These are phyloP conservation scores for Marasmarcha lunaedactyla DNA, from an alignment of 2,888 invertebrate species.

Conservation along the genomic window DNA sequence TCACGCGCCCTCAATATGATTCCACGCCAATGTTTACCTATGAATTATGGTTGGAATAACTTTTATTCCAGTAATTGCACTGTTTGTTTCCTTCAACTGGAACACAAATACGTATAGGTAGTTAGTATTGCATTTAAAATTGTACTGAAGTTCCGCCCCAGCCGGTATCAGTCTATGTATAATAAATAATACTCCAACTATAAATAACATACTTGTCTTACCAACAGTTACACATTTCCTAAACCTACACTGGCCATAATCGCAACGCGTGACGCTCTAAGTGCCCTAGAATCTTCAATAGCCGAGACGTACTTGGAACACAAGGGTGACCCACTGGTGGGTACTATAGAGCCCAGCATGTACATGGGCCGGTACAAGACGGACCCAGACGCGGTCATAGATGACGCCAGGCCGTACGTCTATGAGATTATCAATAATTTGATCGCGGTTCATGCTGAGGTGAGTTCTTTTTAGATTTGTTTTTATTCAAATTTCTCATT, in stretches of 20 bases:
- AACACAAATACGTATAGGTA: too few relatives aligned
- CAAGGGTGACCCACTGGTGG: slow-evolving; percentile 93
- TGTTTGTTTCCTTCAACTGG: too few relatives aligned
- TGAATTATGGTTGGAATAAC: too few relatives aligned
- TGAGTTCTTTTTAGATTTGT: slow-evolving; percentile 28
- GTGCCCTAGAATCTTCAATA: slow-evolving; percentile 71
- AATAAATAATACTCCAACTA: too few relatives aligned
- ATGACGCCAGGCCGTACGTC: slow-evolving; percentile 87
- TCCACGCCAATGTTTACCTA: too few relatives aligned
- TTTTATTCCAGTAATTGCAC: too few relatives aligned
- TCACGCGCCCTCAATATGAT: too few relatives aligned
- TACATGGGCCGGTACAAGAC: slow-evolving; percentile 91
- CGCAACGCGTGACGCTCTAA: slow-evolving; percentile 74
- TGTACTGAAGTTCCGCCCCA: too few relatives aligned
- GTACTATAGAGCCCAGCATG: slow-evolving; percentile 97
- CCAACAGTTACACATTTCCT: slow-evolving; percentile 80
- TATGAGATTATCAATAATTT: slow-evolving; percentile 89
- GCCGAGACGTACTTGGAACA: slow-evolving; percentile 88
- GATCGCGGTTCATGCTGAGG: slow-evolving; percentile 82
- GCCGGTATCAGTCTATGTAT: too few relatives aligned
- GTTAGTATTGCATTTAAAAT: too few relatives aligned
- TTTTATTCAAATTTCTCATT: too few relatives aligned
- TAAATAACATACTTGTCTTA: too few relatives aligned
- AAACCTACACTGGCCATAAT: slow-evolving; percentile 78
- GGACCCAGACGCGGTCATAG: slow-evolving; percentile 80